phyloP scores from a whole-genome alignment of 92 coral and sea anemone genomes.

The Heliopora coerulea region DNA sequence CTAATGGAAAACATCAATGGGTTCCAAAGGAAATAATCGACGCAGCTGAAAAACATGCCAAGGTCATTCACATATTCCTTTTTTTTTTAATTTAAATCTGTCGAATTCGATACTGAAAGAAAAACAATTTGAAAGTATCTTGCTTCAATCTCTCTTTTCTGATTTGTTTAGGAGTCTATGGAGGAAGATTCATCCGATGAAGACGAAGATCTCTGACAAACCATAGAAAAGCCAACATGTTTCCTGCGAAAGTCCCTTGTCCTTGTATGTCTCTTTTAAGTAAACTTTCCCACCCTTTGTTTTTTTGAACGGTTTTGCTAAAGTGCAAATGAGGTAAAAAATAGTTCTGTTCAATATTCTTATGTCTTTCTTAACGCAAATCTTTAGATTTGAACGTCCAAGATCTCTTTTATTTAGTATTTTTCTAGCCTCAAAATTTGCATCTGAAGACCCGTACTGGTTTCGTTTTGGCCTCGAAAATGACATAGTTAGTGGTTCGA shows the following conservation, averaged over 20 bases:
- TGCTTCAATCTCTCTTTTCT: not conserved
- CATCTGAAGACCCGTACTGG: too few species aligned
- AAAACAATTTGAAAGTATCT: not conserved
- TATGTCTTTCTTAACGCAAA: too few species aligned
- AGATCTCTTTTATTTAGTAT: too few species aligned
- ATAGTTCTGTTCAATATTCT: too few species aligned
- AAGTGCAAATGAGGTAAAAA: too few species aligned
- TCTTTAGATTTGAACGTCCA: too few species aligned
- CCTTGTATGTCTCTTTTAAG: not conserved
- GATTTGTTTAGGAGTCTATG: constrained; percentile 20
- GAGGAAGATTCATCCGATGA: constrained; percentile 42
- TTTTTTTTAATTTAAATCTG: not conserved
- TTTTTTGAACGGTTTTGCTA: too few species aligned
- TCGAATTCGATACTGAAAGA: not conserved
- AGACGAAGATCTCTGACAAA: constrained; percentile 24
- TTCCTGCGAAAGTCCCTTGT: not conserved
- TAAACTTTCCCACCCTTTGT: too few species aligned
- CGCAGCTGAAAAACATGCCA: constrained; percentile 93
- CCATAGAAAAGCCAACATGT: not conserved
- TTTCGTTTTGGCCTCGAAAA: too few species aligned
- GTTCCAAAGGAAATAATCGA: constrained; percentile 92
- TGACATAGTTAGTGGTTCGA: too few species aligned
- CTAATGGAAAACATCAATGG: constrained; percentile 91
- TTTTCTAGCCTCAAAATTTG: too few species aligned
- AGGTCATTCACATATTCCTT: constrained; percentile 47